These are phyloP conservation scores for Hyperopisus bebe DNA, from an alignment of 2,113 vertebrate species.

Conservation along the genomic window DNA sequence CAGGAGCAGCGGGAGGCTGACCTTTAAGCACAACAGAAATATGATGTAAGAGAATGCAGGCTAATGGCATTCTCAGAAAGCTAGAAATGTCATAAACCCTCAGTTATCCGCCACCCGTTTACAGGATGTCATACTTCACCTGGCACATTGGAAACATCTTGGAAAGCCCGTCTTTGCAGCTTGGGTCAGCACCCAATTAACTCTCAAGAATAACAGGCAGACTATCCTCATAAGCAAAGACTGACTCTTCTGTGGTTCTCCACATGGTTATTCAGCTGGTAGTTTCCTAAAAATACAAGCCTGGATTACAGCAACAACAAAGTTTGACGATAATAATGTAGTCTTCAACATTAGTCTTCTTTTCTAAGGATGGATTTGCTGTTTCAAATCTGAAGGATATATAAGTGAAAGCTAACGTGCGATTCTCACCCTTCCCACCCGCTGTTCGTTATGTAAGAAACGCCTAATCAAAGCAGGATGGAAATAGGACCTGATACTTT, in stretches of 20 bases:
- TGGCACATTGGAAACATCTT: neutral
- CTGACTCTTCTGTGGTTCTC: neutral
- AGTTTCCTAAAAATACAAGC: neutral
- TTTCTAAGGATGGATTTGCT: neutral
- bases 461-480: neutral
- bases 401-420: neutral
- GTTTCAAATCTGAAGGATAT: neutral
- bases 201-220: neutral
- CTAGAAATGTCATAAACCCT: neutral
- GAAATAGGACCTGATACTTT: neutral
- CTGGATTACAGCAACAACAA: neutral
- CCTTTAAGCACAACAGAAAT: constrained; percentile 10
- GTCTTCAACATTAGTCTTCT: too few relatives aligned
- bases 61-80: neutral
- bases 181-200: constrained; percentile 7
- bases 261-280: neutral
- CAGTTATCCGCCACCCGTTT: neutral
- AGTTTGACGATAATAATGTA: neutral
- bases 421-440: neutral
- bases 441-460: neutral
- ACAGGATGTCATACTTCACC: neutral
- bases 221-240: neutral
- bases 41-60: neutral
- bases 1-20: neutral
- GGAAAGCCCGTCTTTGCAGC: neutral